Conservation (phyloP, 2,888 invertebrate genomes). For the Arrhopalites spinosus region DNA sequence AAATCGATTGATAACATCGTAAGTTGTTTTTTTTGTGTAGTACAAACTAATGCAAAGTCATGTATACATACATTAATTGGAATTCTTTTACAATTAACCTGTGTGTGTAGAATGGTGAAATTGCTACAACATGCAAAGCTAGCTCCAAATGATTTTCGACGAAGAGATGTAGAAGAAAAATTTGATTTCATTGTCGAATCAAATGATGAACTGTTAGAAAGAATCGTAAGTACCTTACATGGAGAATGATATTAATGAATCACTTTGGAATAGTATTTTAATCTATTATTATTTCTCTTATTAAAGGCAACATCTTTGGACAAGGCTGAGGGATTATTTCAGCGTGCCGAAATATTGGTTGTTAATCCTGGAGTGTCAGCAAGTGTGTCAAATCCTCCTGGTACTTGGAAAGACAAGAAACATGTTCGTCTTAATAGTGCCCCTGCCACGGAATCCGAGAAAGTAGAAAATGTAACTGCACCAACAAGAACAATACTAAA, state of each 20-base stretch:
- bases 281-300: neutral
- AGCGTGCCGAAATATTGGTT: constrained; percentile 60
- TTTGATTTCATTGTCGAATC: constrained; percentile 79
- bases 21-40: constrained; percentile 46
- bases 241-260: neutral
- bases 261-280: neutral
- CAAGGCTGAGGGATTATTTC: constrained; percentile 67
- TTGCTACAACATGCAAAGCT: constrained; percentile 65
- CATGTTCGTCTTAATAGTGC: constrained; percentile 19
- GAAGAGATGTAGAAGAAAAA: constrained; percentile 68
- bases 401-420: constrained; percentile 65
- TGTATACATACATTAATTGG: too few relatives aligned
- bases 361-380: constrained; percentile 59
- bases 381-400: constrained; percentile 60
- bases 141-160: constrained; percentile 64
- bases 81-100: too few relatives aligned
- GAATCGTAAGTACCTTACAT: constrained; percentile 68
- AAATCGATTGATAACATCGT: constrained; percentile 68
- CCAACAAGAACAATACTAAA: constrained; percentile 48
- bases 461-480: neutral
- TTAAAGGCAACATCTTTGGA: constrained; percentile 65
- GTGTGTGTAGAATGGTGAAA: constrained; percentile 65
- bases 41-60: too few relatives aligned
- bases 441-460: neutral
- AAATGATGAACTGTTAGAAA: constrained; percentile 82